Evolutionary conservation across 2,797 vertebrate species (phyloP), one percentile per base, ranked within the genome.

Genomic region (Botia kubotai): DNA sequence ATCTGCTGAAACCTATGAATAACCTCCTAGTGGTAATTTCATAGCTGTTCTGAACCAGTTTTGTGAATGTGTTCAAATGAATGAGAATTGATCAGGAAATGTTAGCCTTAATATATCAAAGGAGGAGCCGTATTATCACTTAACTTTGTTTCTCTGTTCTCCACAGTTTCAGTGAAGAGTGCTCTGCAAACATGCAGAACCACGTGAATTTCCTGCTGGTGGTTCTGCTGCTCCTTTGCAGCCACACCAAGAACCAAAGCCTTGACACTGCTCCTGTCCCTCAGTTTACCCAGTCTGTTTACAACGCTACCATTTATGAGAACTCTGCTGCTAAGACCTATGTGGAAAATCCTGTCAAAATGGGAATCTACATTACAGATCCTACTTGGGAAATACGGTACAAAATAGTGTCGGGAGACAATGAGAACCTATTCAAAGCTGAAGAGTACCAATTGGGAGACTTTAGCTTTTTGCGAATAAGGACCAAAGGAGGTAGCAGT

Each of bases 401-500:
- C 94, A 99, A 98, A 95, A 99, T 99, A 75, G 91, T 99, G 89
- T 96, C 97, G 66, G 98, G 98, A 83, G 98, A 99, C 93, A 97
- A 89, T 80, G 98, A 99, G 87, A 99, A 98, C 90, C 91, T 99
- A 62, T 99, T 99, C 89, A 99, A 99, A 95, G 97, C 98, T 3
- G 98, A 99, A 91, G 98, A 99, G 83, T 93, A 97, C 65, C 65
- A 96, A 84, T 87, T 99, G 89, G 98, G 98, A 87, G 96, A 99
- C 91, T 99, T 99, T 88, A 98, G 96, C 90, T 99, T 98, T 92
- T 91, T 99, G 91, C 94, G 98, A 87, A 96, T 99, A 95, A 92
- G 98, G 94, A 99, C 98, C 95, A 99, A 99, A 95, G 98, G 98
- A 91, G 98, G 98, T 89, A 99, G 98, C 89, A 97, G 97, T 75